Evolutionary conservation across 2,888 invertebrate genomes (phyloP), one percentile per base, ranked within the genome.

Genomic region (Aricia artaxerxes): DNA sequence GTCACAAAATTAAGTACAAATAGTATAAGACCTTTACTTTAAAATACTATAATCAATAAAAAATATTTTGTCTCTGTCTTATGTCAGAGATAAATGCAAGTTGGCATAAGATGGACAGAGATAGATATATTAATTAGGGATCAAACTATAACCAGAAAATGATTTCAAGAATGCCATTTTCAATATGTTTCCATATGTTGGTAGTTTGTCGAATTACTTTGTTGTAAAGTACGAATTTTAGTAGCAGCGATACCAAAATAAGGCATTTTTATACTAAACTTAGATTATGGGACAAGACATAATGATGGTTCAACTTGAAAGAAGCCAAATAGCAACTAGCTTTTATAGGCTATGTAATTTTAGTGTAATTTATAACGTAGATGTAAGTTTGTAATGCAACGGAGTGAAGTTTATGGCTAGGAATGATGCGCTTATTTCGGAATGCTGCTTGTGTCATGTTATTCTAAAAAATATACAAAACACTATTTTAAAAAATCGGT

Each of bases 271-370:
- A 86, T 85, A 84, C 79, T 87, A 87, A 57, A 85, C 82, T 83
- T 88, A 89, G 85, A 85, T 86, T 83, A 84, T 82, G 84, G 86
- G 83, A 89, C 93, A 93, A 93, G 94, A 93, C 94, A 92, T 93
- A 92, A 93, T 88, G 90, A 88, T 90, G 88, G 93, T 94, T 94
- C 94, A 94, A 94, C 94, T 94, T 94, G 90, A 94, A 94, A 94
- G 94, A 94, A 94, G 94, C 94, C 94, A 94, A 94, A 94, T 92
- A 87, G 90, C 87, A 88, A 89, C 88, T 91, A 93, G 92, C 91
- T 93, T 92, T 92, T 83, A 85, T 89, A 90, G 86, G 82, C 89
- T 89, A 87, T 87, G 81, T 85, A 82, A 83, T 80, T 81, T 85
- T 85, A 82, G 82, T 88, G 85, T 83, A 86, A 84, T 83, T 83